Conservation (phyloP, 2,113 vertebrate species). For the Danionella cerebrum region DNA sequence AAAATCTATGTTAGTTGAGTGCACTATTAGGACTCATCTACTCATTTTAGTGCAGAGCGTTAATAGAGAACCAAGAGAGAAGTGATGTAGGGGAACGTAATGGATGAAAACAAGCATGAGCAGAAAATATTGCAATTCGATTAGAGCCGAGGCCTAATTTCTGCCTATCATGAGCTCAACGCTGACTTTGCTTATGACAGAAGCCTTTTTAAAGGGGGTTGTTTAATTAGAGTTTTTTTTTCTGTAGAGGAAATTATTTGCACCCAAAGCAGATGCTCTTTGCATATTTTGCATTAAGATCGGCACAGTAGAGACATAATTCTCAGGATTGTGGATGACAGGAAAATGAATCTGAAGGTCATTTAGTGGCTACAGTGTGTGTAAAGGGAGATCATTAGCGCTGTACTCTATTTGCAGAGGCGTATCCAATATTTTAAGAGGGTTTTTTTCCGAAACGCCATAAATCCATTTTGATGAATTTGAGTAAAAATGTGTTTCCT, state of each 20-base stretch:
- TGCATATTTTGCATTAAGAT: constrained; percentile 25
- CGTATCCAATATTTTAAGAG: too few species aligned
- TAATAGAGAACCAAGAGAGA: constrained; percentile 19
- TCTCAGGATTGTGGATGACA: constrained; percentile 44
- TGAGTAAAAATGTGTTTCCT: too few species aligned
- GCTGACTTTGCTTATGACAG: constrained; percentile 25
- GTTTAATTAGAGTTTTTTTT: too few species aligned
- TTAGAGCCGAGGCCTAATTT: not conserved
- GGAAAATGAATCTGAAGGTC: constrained; percentile 40
- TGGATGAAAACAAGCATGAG: not conserved
- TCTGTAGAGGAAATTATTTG: too few species aligned
- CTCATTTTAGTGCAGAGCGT: constrained; percentile 14
- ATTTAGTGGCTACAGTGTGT: constrained; percentile 8
- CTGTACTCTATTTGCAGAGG: too few species aligned
- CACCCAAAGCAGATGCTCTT: constrained; percentile 13
- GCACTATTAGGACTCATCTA: constrained; percentile 45
- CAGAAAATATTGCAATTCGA: not conserved
- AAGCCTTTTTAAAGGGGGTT: not conserved
- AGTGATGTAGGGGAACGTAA: not conserved
- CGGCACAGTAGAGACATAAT: constrained; percentile 40
- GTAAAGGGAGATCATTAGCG: too few species aligned
- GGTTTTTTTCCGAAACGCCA: too few species aligned
- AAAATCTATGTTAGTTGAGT: too few species aligned
- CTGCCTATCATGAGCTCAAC: constrained; percentile 19
- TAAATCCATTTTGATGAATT: too few species aligned